These are phyloP conservation scores for Aphelenchoides bicaudatus DNA, from an alignment of 2,888 invertebrate species.

Conservation along the genomic window DNA sequence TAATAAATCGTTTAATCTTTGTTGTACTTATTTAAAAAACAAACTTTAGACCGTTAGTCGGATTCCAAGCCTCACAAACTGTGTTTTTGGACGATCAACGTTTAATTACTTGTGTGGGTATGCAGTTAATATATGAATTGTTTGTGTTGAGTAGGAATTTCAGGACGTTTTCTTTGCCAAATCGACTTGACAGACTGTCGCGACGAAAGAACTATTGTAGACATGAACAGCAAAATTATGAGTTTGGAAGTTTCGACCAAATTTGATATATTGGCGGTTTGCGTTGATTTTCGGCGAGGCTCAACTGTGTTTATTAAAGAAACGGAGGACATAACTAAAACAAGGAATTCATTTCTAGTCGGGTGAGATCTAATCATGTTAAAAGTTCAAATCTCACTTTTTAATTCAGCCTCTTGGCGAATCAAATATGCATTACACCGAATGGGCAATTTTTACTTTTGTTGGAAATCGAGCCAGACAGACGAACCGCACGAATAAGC, in stretches of 20 bases:
- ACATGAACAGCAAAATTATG: constrained; percentile 20
- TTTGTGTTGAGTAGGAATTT: too few species aligned
- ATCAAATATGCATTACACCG: constrained; percentile 25
- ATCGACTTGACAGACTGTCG: constrained; percentile 22
- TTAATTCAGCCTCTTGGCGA: constrained; percentile 27
- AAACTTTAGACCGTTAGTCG: constrained; percentile 22
- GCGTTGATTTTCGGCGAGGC: constrained; percentile 23
- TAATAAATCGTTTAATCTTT: too few species aligned
- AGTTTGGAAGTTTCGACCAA: constrained; percentile 16
- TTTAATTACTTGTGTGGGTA: neutral
- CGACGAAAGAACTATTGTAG: constrained; percentile 25
- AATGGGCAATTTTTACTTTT: constrained; percentile 25
- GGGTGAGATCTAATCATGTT: constrained; percentile 10
- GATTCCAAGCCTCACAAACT: constrained; percentile 15
- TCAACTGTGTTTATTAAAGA: constrained; percentile 25
- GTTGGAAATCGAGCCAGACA: constrained; percentile 13
- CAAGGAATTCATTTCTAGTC: constrained; percentile 9
- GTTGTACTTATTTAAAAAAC: too few species aligned
- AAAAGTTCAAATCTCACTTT: neutral
- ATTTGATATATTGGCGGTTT: constrained; percentile 16
- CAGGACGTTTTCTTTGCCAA: constrained; percentile 21
- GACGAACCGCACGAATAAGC: constrained; percentile 11
- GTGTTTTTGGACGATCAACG: constrained; percentile 13
- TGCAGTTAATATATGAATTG: too few species aligned
- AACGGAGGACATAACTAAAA: constrained; percentile 8